Conservation (phyloP, 2,888 invertebrate species). For the Iphiclides podalirius region DNA sequence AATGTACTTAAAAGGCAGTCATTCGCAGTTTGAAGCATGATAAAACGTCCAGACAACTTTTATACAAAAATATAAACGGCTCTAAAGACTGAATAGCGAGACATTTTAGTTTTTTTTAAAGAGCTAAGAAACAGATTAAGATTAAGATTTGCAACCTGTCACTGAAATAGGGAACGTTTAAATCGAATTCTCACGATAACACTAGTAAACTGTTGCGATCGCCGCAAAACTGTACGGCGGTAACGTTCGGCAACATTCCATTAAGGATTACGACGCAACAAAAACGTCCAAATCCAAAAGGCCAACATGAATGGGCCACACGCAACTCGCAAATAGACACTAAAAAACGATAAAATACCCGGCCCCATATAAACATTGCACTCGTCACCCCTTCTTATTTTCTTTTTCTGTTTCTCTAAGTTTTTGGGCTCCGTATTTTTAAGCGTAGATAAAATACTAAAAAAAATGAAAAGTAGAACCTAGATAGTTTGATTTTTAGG, state of each 20-base stretch:
- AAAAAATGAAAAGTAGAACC: not conserved
- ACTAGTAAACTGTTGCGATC: slow-evolving; percentile 34
- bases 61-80: no score
- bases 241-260: slow-evolving; percentile 39
- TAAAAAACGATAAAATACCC: slow-evolving; percentile 35
- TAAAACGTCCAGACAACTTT: no score
- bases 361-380: slow-evolving; percentile 42
- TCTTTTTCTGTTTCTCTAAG: slow-evolving; percentile 3
- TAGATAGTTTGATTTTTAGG: no score
- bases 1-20: no score
- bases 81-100: not conserved
- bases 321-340: slow-evolving; percentile 38
- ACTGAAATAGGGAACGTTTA: not conserved
- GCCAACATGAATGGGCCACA: slow-evolving; percentile 51
- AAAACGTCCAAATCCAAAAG: slow-evolving; percentile 39
- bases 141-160: slow-evolving; percentile 17
- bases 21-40: no score
- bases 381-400: slow-evolving; percentile 57
- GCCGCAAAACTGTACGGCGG: slow-evolving; percentile 20
- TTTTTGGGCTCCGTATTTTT: slow-evolving; percentile 6
- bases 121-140: not conserved
- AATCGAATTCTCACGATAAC: slow-evolving; percentile 40
- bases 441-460: no score
- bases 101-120: not conserved
- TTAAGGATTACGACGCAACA: slow-evolving; percentile 39